Percentiles rank a stretch among this genome's conserved stretches.
Evolutionary conservation across 2,888 invertebrate species (phyloP).

Genomic region (Apeira syringaria): DNA sequence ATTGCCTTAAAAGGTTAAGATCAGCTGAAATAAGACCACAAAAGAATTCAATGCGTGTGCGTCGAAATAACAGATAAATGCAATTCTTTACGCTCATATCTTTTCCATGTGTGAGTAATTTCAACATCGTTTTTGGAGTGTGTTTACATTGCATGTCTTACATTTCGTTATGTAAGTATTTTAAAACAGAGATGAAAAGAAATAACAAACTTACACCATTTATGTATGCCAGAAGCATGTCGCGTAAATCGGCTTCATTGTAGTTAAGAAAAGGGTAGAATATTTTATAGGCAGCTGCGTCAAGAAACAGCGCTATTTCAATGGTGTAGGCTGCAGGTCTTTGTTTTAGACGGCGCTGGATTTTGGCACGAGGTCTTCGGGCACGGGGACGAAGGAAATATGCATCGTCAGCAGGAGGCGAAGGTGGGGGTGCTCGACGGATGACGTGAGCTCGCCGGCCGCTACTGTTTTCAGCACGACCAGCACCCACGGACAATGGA

Average conservation of each 20-base stretch:
- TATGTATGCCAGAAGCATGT: constrained; percentile 91
- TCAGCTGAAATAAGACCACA: not conserved
- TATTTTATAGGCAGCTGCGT: constrained; percentile 88
- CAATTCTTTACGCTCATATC: constrained; percentile 1
- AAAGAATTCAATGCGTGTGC: not conserved
- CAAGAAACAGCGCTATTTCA: constrained; percentile 90
- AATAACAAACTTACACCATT: constrained; percentile 84
- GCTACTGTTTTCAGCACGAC: constrained; percentile 61
- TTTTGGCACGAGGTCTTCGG: constrained; percentile 51
- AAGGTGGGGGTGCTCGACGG: constrained; percentile 76
- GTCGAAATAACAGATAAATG: not conserved
- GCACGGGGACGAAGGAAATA: constrained; percentile 54
- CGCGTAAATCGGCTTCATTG: constrained; percentile 86
- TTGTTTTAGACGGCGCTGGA: constrained; percentile 39
- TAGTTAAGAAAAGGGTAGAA: constrained; percentile 87
- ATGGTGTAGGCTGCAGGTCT: constrained; percentile 80
- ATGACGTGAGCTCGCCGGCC: constrained; percentile 82
- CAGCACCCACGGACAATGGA: constrained; percentile 77
- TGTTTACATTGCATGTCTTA: too few relatives aligned
- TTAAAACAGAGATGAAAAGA: not conserved
- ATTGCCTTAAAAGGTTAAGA: not conserved
- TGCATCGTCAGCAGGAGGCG: constrained; percentile 70
- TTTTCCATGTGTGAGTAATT: not conserved
- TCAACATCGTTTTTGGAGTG: too few relatives aligned
- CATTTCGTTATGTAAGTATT: too few relatives aligned